Percentiles rank a stretch among this genome's conserved stretches.
Conservation (phyloP, 2,113 vertebrate species). For the Megalops atlanticus region DNA sequence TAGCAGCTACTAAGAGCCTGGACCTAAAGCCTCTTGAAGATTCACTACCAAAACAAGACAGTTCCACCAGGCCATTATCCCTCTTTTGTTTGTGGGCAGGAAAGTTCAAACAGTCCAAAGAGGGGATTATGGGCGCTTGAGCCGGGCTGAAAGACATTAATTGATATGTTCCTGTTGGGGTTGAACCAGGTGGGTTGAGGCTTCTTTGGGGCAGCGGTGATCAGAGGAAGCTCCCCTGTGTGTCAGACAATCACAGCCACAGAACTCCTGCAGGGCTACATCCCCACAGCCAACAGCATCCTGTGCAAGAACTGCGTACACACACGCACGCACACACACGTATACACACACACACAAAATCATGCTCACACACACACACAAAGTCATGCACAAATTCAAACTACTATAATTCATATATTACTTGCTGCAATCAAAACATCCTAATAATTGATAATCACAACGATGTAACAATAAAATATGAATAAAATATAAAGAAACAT, state of each 20-base stretch:
- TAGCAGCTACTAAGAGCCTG: slow-evolving; percentile 74
- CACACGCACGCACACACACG: background rate
- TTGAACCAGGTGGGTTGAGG: slow-evolving; percentile 74
- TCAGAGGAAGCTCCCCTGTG: slow-evolving; percentile 63
- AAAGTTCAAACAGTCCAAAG: slow-evolving; percentile 85
- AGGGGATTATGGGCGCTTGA: slow-evolving; percentile 89
- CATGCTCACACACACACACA: too few relatives aligned
- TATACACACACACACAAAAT: background rate
- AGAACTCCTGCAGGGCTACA: background rate
- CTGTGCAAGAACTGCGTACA: background rate
- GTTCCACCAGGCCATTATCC: slow-evolving; percentile 81
- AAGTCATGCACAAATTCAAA: background rate
- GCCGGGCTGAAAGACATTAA: slow-evolving; percentile 85
- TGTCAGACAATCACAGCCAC: background rate
- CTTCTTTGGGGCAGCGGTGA: slow-evolving; percentile 77
- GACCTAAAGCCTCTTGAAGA: slow-evolving; percentile 86
- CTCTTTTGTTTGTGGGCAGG: slow-evolving; percentile 81
- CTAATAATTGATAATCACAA: background rate
- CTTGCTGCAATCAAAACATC: background rate
- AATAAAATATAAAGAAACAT: too few relatives aligned
- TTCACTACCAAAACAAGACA: slow-evolving; percentile 82
- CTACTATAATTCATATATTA: background rate
- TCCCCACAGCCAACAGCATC: background rate
- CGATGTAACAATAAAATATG: background rate
- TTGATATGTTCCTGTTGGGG: slow-evolving; percentile 91